Evolutionary conservation across 1,140 invertebrate species (phyloP), one percentile per base, ranked within the genome.

Genomic region (Trinorchestia longiramus): DNA sequence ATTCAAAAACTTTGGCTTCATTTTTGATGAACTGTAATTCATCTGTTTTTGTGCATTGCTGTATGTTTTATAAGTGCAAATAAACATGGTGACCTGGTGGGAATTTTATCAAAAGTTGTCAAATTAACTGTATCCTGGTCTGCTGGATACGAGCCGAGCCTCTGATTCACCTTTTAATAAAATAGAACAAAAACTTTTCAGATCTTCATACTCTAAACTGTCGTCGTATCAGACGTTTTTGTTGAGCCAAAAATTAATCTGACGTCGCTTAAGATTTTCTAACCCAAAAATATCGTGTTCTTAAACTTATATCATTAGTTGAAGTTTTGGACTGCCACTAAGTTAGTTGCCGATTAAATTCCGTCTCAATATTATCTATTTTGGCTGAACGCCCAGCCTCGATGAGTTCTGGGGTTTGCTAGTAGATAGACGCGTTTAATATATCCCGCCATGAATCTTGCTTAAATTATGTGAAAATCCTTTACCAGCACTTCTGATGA

Each of bases 281-380:
- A 28, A 19, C 62, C 62, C 62, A 77, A 77, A 6, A 23, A 77
- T 36, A 36, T 77, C 62, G 62, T 15, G 62, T 77, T 77, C 62
- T 77, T 11, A 77, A 77, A 77, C 62, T 77, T 77, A 36, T 28
- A 36, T 77, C 62, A 77, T 77, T 77, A 77, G 62, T 77, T 28
- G 62, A 28, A 77, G 62, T 77, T 77, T 77, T 77, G 28, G 62
- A 77, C 62, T 23, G 62, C 62, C 28, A 77, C 62, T 11, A 77
- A 77, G 62, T 77, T 77, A 77, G 62, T 77, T 77, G 28, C 62
- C 62, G 62, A 77, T 77, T 77, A 77, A 77, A 77, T 77, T 77
- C 62, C 28, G 8, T 77, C 62, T 77, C 62, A 36, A 77, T 77
- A 77, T 77, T 77, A 77, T 77, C 62, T 77, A 28, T 77, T 77